Evolutionary conservation across 2,888 invertebrate species (phyloP).

Genomic region (Hemaris fuciformis): DNA sequence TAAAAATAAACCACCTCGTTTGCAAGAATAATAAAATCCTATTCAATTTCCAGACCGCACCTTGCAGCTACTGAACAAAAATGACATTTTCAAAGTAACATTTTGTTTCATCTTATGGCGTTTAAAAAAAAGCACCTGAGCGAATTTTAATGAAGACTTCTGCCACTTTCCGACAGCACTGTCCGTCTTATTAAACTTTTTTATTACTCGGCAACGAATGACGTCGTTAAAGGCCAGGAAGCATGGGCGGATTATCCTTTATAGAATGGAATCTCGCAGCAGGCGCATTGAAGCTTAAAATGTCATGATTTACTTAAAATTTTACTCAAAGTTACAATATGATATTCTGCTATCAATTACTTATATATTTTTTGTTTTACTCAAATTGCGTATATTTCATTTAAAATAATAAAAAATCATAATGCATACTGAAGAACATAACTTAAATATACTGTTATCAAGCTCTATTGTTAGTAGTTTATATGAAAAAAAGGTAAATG

Average conservation of each 20-base stretch:
- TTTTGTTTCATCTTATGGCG: neutral
- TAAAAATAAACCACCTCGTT: no score
- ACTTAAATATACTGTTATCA: no score
- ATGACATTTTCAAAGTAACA: neutral
- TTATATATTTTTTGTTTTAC: no score
- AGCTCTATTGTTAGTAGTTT: no score
- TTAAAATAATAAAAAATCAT: no score
- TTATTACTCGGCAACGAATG: neutral
- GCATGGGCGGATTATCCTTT: neutral
- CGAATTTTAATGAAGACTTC: neutral
- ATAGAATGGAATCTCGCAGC: neutral
- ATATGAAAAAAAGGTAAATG: no score
- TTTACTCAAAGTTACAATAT: no score
- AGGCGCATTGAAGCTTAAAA: neutral
- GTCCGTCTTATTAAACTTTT: slow-evolving; percentile 5
- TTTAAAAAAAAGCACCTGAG: neutral
- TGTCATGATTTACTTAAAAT: neutral
- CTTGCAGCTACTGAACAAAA: neutral
- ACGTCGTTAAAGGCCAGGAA: slow-evolving; percentile 3
- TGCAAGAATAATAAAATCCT: no score
- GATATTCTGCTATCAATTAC: no score
- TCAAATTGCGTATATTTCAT: no score
- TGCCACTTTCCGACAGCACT: neutral
- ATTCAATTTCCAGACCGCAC: no score
- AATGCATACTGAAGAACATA: no score